Evolutionary conservation across 2,888 invertebrate genomes (phyloP).

Genomic region (Dendrolimus houi): DNA sequence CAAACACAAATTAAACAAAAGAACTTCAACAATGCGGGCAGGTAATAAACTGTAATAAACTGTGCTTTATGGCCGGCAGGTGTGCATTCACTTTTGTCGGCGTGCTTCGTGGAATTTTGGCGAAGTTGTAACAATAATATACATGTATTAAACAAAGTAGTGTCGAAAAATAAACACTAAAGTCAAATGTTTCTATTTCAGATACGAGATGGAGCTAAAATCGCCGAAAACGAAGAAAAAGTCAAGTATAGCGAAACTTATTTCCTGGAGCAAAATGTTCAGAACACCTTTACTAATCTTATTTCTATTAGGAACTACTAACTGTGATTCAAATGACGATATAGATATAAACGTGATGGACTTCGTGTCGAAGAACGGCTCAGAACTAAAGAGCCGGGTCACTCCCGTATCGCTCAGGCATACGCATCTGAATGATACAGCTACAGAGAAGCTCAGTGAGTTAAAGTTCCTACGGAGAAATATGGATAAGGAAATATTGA

Average conservation of each 20-base stretch:
- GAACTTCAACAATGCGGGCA: too few relatives aligned
- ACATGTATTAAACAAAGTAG: not conserved
- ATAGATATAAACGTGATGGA: slow-evolving; percentile 1
- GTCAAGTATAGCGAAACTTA: slow-evolving; percentile 36
- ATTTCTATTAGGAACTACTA: slow-evolving; percentile 53
- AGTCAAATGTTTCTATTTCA: slow-evolving; percentile 28
- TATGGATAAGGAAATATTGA: slow-evolving; percentile 61
- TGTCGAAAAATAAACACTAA: not conserved
- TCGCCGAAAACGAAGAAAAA: slow-evolving; percentile 65
- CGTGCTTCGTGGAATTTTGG: too few relatives aligned
- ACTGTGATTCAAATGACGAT: slow-evolving; percentile 42
- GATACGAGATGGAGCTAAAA: slow-evolving; percentile 61
- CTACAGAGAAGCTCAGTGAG: slow-evolving; percentile 45
- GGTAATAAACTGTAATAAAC: too few relatives aligned
- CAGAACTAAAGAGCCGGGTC: slow-evolving; percentile 9
- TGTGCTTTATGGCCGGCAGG: too few relatives aligned
- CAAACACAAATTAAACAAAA: too few relatives aligned
- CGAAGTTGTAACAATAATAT: too few relatives aligned
- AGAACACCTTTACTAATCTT: slow-evolving; percentile 52
- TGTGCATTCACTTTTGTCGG: too few relatives aligned
- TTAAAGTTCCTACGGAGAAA: slow-evolving; percentile 56
- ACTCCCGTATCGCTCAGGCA: slow-evolving; percentile 28
- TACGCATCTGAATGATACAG: slow-evolving; percentile 33
- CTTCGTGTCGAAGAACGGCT: slow-evolving; percentile 9
- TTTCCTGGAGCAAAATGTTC: slow-evolving; percentile 56